phyloP scores from a whole-genome alignment of 2,797 vertebrate genomes.

The Aratinga solstitialis region DNA sequence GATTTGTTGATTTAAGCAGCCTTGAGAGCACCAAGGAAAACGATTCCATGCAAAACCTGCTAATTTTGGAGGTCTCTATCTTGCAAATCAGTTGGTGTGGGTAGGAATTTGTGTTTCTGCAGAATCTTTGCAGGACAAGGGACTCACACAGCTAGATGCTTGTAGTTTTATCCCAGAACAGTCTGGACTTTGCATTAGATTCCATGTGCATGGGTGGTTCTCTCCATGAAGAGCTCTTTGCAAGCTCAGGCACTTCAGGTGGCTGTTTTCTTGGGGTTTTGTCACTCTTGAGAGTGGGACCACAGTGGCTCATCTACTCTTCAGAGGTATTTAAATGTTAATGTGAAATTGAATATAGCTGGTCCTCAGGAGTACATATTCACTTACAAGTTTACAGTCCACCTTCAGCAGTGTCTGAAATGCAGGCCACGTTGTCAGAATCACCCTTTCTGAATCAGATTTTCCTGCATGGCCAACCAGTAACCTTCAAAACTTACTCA shows the following conservation, averaged over 20 bases:
- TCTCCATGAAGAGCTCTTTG: not conserved
- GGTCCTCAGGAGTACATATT: not conserved
- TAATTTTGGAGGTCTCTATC: not conserved
- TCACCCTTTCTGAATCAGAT: not conserved
- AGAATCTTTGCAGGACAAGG: not conserved
- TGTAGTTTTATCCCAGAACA: not conserved
- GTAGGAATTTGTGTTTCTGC: not conserved
- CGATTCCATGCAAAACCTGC: not conserved
- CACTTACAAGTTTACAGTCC: not conserved
- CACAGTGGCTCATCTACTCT: not conserved
- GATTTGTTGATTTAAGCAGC: accelerated
- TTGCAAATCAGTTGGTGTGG: not conserved
- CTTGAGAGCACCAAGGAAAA: not conserved
- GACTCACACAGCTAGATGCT: not conserved
- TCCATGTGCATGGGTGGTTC: not conserved
- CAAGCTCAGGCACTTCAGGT: not conserved
- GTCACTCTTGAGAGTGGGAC: not conserved
- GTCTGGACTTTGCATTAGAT: not conserved
- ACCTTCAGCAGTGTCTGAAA: not conserved
- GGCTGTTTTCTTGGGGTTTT: not conserved
- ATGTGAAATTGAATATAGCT: not conserved
- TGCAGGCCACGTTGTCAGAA: not conserved
- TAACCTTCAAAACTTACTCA: not conserved
- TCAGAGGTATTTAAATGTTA: not conserved
- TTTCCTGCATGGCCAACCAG: not conserved